phyloP scores from a whole-genome alignment of 2,113 vertebrate genomes.

The Psammodynastes pulverulentus region DNA sequence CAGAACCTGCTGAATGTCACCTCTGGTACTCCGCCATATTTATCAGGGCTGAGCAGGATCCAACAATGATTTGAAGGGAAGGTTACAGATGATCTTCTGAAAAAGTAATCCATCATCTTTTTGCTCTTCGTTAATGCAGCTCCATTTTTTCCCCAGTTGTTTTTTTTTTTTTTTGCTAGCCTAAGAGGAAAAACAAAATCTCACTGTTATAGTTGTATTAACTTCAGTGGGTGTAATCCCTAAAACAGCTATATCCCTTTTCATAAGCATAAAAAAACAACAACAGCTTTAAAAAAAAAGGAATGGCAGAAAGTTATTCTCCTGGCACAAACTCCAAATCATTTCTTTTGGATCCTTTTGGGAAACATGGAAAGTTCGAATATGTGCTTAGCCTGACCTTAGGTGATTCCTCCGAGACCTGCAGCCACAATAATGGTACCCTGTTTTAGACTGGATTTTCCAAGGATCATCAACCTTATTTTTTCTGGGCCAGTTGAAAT shows the following conservation, averaged over 20 bases:
- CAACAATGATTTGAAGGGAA: background rate
- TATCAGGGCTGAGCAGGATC: background rate
- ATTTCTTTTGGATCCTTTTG: background rate
- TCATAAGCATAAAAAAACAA: background rate
- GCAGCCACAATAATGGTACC: background rate
- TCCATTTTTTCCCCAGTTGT: fast-evolving
- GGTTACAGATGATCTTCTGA: background rate
- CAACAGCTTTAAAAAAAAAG: background rate
- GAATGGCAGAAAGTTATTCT: background rate
- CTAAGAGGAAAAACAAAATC: background rate
- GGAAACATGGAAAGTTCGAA: background rate
- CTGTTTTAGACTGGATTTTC: background rate
- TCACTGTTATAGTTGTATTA: background rate
- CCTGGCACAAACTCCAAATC: background rate
- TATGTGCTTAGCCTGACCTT: background rate
- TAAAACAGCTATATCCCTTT: background rate
- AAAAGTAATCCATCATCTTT: background rate
- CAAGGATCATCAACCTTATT: background rate
- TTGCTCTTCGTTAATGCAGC: background rate
- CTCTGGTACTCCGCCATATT: background rate
- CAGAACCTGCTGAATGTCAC: too few species aligned
- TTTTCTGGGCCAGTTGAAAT: background rate
- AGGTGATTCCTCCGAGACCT: background rate
- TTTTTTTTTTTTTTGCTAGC: background rate
- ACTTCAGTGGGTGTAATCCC: background rate